Conservation (phyloP, 2,888 invertebrate species). For the Agrochola circellaris region DNA sequence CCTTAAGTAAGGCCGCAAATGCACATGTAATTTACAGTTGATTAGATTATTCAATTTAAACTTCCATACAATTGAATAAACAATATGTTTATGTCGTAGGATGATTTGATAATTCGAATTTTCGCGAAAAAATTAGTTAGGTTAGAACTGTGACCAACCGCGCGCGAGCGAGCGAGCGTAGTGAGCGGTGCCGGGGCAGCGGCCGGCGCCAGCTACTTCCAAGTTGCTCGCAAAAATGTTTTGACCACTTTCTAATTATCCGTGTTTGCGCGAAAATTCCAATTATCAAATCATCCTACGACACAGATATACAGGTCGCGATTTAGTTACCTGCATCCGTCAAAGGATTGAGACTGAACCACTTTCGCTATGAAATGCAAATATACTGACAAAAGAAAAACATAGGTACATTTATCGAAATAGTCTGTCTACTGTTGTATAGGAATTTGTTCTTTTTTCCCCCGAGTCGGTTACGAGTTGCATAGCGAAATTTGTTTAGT, state of each 20-base stretch:
- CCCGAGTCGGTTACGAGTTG: no score
- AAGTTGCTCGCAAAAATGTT: no score
- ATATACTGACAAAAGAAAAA: neutral
- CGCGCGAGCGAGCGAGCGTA: no score
- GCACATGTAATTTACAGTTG: neutral
- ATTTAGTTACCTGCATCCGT: neutral
- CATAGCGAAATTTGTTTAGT: neutral
- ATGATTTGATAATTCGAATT: no score
- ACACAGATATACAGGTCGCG: no score
- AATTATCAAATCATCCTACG: no score
- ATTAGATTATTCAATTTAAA: neutral
- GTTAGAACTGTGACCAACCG: no score
- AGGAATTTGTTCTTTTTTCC: neutral
- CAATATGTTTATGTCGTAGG: neutral
- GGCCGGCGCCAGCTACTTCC: no score
- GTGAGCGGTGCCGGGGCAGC: no score
- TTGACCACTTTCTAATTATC: no score
- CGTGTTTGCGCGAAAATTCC: no score
- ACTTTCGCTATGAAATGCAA: neutral
- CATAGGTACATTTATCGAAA: neutral
- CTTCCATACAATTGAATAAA: neutral
- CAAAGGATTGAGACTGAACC: neutral
- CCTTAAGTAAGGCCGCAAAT: neutral
- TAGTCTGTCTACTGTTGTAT: neutral
- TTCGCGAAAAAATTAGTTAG: no score